Percentiles rank a stretch among this genome's conserved stretches.
These are phyloP conservation scores for Pontoporia blainvillei DNA, from an alignment of 2,113 vertebrate genomes.

Conservation along the genomic window DNA sequence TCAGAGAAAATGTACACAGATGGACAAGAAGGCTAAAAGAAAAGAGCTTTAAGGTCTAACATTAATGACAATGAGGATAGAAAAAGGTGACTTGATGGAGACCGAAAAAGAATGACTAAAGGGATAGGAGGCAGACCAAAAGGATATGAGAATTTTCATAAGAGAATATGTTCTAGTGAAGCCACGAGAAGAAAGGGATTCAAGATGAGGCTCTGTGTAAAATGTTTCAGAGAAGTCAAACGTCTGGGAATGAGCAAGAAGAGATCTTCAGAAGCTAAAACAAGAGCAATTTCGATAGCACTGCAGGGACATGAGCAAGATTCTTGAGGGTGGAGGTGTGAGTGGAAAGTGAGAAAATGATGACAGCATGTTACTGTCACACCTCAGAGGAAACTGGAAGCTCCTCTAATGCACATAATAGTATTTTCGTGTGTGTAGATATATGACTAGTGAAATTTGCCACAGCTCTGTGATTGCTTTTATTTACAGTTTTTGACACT, in stretches of 20 bases:
- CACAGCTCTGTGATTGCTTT: constrained; percentile 37
- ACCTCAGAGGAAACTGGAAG: not conserved
- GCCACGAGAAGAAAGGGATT: not conserved
- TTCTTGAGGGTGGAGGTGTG: not conserved
- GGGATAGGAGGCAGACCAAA: not conserved
- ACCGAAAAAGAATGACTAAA: not conserved
- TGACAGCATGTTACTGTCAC: not conserved
- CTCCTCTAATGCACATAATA: not conserved
- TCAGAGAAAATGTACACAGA: not conserved
- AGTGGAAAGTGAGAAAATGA: not conserved
- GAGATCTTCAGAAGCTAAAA: not conserved
- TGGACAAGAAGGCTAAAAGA: not conserved
- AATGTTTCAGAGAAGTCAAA: not conserved
- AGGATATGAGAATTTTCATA: not conserved
- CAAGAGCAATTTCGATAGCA: not conserved
- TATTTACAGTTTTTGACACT: constrained; percentile 46
- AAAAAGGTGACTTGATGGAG: not conserved
- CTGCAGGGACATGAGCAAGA: not conserved
- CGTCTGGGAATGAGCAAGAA: not conserved
- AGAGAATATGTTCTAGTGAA: not conserved
- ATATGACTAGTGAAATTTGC: not conserved
- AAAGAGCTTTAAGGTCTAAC: not conserved
- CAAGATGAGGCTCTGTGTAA: not conserved
- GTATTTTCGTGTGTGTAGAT: not conserved
- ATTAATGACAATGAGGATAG: not conserved